These are phyloP conservation scores for Scopus umbretta DNA, from an alignment of 2,113 vertebrate species.

Conservation along the genomic window DNA sequence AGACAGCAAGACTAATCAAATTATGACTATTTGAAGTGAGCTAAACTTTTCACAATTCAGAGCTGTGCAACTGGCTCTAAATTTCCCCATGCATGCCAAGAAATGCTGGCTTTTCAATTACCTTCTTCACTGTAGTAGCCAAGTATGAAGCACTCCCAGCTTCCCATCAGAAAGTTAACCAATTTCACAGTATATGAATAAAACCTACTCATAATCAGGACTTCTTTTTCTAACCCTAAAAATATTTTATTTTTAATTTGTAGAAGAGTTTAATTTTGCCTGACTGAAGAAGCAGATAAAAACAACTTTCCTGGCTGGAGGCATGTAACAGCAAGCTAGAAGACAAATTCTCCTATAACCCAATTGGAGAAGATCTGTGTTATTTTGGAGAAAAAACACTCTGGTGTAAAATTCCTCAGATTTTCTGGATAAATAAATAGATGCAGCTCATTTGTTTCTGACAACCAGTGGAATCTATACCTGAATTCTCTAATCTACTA, in stretches of 20 bases:
- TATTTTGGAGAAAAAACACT: not conserved
- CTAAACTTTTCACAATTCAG: constrained; percentile 12
- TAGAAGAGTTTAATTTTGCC: not conserved
- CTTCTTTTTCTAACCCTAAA: not conserved
- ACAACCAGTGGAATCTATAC: not conserved
- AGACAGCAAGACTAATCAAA: constrained; percentile 42
- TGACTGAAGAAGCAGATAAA: not conserved
- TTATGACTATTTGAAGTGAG: constrained; percentile 10
- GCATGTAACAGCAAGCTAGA: not conserved
- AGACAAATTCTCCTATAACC: not conserved
- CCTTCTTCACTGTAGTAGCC: not conserved
- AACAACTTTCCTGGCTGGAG: not conserved
- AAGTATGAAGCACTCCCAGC: not conserved
- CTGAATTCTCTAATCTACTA: not conserved
- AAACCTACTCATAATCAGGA: not conserved
- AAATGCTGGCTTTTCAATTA: not conserved
- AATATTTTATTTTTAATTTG: not conserved
- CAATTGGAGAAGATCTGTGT: not conserved
- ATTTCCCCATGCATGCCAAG: not conserved
- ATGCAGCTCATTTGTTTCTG: not conserved
- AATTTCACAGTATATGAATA: not conserved
- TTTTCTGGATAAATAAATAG: not conserved
- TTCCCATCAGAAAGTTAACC: not conserved
- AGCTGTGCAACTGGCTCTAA: not conserved
- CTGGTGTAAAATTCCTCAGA: not conserved